These are phyloP conservation scores for Pseudomyrmex sp. DNA, from an alignment of 1,140 invertebrate genomes.

Conservation along the genomic window DNA sequence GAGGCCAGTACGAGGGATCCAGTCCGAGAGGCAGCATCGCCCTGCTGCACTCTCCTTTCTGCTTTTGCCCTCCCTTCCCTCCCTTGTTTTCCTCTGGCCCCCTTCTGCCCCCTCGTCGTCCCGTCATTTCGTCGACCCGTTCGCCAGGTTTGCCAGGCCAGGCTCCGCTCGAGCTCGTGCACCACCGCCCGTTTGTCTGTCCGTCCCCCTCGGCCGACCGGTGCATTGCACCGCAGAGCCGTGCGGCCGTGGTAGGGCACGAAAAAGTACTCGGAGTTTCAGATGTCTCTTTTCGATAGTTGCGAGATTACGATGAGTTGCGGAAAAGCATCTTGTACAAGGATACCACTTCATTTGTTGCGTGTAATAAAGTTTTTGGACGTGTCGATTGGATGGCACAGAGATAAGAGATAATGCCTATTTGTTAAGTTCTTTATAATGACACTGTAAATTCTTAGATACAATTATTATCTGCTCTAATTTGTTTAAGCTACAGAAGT, in stretches of 20 bases:
- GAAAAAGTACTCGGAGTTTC: conserved; percentile 50
- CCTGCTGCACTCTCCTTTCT: not conserved
- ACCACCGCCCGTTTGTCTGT: conserved; percentile 63
- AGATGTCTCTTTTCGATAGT: conserved; percentile 40
- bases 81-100: not conserved
- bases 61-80: not conserved
- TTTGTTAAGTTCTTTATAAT: no score
- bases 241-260: conserved; percentile 34
- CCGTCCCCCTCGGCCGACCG: conserved; percentile 64
- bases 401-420: no score
- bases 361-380: no score
- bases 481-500: no score
- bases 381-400: no score
- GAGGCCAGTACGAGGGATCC: conserved; percentile 61
- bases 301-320: conserved; percentile 19
- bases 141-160: conserved; percentile 60
- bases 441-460: no score
- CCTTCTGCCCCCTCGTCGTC: conserved; percentile 42
- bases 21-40: conserved; percentile 50
- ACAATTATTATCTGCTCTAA: no score
- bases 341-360: no score
- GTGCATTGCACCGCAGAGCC: conserved; percentile 66
- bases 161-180: conserved; percentile 63
- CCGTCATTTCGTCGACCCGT: conserved; percentile 64
- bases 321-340: conserved; percentile 9